These are phyloP conservation scores for Psittacus erithacus DNA, from an alignment of 2,113 vertebrate genomes.

Conservation along the genomic window DNA sequence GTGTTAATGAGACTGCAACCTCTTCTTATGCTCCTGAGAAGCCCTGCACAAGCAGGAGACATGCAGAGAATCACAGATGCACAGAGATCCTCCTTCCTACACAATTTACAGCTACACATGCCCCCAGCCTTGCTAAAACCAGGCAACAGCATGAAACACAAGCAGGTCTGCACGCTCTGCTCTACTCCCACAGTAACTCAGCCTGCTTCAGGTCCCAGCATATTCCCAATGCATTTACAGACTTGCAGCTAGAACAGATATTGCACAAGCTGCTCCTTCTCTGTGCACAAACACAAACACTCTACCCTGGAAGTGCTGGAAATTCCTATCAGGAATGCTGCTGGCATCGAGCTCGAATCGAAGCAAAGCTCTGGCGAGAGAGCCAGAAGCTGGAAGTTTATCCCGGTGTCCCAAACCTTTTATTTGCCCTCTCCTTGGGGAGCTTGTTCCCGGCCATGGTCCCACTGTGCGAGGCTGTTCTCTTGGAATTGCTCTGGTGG, in stretches of 20 bases:
- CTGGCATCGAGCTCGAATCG: background rate
- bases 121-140: background rate
- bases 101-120: accelerated
- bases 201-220: background rate
- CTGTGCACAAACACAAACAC: accelerated
- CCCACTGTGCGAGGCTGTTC: background rate
- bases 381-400: background rate
- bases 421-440: background rate
- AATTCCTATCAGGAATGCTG: accelerated
- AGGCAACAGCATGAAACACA: accelerated
- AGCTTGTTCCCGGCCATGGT: background rate
- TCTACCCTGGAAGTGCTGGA: background rate
- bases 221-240: accelerated
- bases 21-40: background rate
- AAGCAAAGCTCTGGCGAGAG: background rate
- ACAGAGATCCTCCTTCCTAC: background rate
- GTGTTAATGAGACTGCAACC: accelerated
- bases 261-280: accelerated
- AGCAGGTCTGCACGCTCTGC: background rate
- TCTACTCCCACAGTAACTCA: accelerated
- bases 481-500: background rate
- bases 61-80: accelerated
- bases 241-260: background rate
- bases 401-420: background rate
- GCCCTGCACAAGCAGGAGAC: background rate